These are phyloP conservation scores for Bradypus variegatus DNA, from an alignment of 2,797 vertebrate genomes.

Conservation along the genomic window DNA sequence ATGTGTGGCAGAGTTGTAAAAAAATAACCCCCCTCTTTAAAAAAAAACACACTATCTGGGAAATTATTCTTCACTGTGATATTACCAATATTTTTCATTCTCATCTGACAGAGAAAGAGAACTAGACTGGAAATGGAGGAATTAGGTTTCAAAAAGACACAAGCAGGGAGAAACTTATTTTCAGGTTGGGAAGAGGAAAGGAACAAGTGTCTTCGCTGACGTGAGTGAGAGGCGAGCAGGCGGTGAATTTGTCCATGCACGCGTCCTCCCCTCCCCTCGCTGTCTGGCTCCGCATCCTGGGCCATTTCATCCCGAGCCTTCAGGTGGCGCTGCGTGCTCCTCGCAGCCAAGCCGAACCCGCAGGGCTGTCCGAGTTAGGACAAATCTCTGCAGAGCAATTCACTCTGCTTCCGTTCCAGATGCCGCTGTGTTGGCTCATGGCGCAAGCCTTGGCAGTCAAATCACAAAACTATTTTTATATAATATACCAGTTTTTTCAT, in stretches of 20 bases:
- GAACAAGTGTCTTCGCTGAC: background rate
- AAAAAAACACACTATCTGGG: background rate
- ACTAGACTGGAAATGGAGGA: background rate
- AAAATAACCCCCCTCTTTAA: background rate
- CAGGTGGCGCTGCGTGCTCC: background rate
- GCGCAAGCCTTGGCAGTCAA: conserved; percentile 39
- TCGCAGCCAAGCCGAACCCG: background rate
- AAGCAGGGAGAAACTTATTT: background rate
- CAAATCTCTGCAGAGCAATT: background rate
- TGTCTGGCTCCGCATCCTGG: background rate
- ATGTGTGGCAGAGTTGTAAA: background rate
- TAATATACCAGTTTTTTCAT: background rate
- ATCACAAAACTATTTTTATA: conserved; percentile 48
- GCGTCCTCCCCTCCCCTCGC: background rate
- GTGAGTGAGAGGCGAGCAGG: background rate
- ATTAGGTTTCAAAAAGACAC: background rate
- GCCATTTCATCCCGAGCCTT: background rate
- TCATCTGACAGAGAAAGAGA: background rate
- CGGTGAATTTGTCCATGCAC: accelerated
- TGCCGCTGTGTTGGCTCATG: background rate
- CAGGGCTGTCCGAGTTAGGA: background rate
- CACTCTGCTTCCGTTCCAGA: background rate
- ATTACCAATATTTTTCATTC: background rate
- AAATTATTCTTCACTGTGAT: background rate
- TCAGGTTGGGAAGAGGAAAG: background rate